Conservation (phyloP, 2,113 vertebrate species). For the Edolisoma coerulescens region DNA sequence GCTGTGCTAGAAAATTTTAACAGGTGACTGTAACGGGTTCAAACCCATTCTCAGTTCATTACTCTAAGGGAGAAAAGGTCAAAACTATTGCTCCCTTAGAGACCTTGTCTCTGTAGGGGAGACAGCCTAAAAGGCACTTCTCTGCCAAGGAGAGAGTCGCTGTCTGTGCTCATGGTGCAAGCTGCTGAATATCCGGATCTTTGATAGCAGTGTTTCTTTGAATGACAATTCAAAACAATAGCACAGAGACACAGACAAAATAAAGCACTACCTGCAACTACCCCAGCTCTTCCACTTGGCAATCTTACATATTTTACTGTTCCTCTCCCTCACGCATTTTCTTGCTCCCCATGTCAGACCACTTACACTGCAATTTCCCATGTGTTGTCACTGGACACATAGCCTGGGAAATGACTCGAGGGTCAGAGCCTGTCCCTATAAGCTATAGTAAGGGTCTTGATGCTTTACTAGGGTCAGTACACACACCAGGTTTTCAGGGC, state of each 20-base stretch:
- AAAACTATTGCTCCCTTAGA: neutral
- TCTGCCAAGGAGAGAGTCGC: neutral
- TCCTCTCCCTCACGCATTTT: neutral
- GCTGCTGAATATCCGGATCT: neutral
- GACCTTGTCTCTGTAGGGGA: neutral
- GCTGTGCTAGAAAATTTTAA: neutral
- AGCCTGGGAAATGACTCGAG: neutral
- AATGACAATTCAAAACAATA: neutral
- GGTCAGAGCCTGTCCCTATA: neutral
- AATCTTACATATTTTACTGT: neutral
- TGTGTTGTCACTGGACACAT: fast-evolving
- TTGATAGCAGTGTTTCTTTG: neutral
- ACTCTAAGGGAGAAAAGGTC: neutral
- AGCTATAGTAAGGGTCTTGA: neutral
- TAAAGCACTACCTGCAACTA: neutral
- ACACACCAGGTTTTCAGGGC: neutral
- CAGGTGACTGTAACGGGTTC: neutral
- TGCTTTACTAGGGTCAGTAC: neutral
- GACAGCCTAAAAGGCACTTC: neutral
- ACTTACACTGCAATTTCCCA: neutral
- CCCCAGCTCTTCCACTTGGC: neutral
- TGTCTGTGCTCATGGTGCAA: neutral
- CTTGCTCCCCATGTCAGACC: neutral
- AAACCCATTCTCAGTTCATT: neutral
- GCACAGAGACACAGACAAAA: neutral